Evolutionary conservation across 2,113 vertebrate genomes (phyloP).

Genomic region (Tetraodon nigroviridis): DNA sequence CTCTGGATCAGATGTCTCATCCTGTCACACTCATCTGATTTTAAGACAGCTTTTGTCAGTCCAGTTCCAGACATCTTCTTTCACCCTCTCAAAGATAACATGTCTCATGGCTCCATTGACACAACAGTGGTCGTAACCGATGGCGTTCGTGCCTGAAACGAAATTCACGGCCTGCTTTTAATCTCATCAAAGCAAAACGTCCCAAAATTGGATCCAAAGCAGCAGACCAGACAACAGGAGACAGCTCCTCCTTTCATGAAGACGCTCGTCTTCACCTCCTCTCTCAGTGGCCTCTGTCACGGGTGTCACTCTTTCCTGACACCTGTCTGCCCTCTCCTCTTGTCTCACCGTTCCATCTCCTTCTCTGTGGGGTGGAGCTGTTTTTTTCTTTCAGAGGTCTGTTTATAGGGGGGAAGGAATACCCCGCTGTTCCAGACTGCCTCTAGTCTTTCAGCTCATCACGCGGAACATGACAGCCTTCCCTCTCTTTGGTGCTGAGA

Average conservation of each 20-base stretch:
- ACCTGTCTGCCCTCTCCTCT: slow-evolving; percentile 64
- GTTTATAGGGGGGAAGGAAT: slow-evolving; percentile 67
- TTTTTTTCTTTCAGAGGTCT: slow-evolving; percentile 71
- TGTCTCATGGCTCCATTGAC: slow-evolving; percentile 50
- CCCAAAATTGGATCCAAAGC: slow-evolving; percentile 28
- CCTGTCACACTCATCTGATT: slow-evolving; percentile 74
- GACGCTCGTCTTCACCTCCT: slow-evolving; percentile 39
- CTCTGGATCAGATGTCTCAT: slow-evolving; percentile 65
- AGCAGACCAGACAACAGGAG: slow-evolving; percentile 33
- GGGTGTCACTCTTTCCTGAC: slow-evolving; percentile 59
- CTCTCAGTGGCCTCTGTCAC: slow-evolving; percentile 57
- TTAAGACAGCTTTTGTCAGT: slow-evolving; percentile 71
- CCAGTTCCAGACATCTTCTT: slow-evolving; percentile 63
- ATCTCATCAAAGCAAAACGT: not conserved
- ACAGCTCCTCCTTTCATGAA: slow-evolving; percentile 39
- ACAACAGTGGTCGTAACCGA: slow-evolving; percentile 26
- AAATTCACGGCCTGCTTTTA: slow-evolving; percentile 10
- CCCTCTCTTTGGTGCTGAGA: slow-evolving; percentile 73
- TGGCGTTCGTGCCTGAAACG: slow-evolving; percentile 39
- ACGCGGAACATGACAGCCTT: slow-evolving; percentile 74
- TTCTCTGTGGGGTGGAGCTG: slow-evolving; percentile 65
- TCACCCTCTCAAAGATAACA: slow-evolving; percentile 54
- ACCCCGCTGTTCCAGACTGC: slow-evolving; percentile 62
- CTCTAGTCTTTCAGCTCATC: slow-evolving; percentile 73
- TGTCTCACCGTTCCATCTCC: slow-evolving; percentile 58